phyloP scores from a whole-genome alignment of 2,113 vertebrate species.

The Xiphophorus couchianus region DNA sequence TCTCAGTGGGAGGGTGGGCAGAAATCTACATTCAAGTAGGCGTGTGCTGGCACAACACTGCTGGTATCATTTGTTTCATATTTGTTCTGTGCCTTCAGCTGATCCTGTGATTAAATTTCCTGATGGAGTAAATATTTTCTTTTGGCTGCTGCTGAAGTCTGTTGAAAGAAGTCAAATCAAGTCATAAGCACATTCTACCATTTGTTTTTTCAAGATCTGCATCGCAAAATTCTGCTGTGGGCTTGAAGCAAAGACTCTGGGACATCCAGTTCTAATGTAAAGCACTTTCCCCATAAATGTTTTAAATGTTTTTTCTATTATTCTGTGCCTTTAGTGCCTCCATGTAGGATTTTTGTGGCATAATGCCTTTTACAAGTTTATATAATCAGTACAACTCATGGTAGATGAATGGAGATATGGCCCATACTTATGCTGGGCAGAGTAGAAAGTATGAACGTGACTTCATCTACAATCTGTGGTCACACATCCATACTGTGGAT shows the following conservation, averaged over 20 bases:
- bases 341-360: neutral
- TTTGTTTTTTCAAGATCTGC: neutral
- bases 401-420: neutral
- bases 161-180: slow-evolving; percentile 8
- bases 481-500: slow-evolving; percentile 36
- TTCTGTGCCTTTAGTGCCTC: neutral
- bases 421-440: neutral
- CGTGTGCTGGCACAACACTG: slow-evolving; percentile 25
- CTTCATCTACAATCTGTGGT: slow-evolving; percentile 18
- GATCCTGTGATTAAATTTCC: slow-evolving; percentile 10
- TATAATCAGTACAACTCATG: neutral
- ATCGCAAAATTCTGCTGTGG: neutral
- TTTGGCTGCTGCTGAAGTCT: too few relatives aligned
- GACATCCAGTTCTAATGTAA: neutral
- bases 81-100: slow-evolving; percentile 31
- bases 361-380: neutral
- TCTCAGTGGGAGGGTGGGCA: slow-evolving; percentile 16
- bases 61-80: slow-evolving; percentile 37
- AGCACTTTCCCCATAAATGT: neutral
- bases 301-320: neutral
- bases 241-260: neutral
- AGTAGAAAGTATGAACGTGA: neutral
- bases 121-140: too few relatives aligned
- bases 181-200: neutral
- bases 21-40: slow-evolving; percentile 20